Percentiles rank a stretch among this genome's conserved stretches.
phyloP scores from a whole-genome alignment of 2,888 invertebrate genomes.

The Philonicus albiceps region DNA sequence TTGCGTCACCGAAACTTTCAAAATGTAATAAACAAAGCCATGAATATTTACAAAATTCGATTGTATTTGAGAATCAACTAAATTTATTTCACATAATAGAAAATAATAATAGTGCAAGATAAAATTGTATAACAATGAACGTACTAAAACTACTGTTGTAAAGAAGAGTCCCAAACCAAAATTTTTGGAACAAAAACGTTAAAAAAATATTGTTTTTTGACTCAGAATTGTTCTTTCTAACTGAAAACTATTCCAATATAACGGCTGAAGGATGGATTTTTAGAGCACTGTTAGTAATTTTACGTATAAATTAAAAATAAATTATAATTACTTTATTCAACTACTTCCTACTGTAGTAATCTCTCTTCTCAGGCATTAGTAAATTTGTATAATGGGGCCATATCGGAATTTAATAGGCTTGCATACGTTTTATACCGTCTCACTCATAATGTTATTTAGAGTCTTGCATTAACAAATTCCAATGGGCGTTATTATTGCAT shows the following conservation, averaged over 20 bases:
- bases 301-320: conserved; percentile 27
- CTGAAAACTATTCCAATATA: not conserved
- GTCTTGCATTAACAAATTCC: not conserved
- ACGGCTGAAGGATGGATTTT: not conserved
- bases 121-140: not conserved
- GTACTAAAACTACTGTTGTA: not conserved
- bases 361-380: not conserved
- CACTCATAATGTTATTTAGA: not conserved
- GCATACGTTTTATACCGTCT: not conserved
- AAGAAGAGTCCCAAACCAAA: not conserved
- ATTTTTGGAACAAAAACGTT: not conserved
- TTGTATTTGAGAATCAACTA: conserved; percentile 10
- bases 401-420: not conserved
- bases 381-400: not conserved
- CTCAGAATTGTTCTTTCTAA: not conserved
- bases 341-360: conserved; percentile 7
- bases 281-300: conserved; percentile 1
- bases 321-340: conserved; percentile 20
- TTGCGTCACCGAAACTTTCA: not conserved
- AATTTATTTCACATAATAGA: not conserved
- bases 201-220: not conserved
- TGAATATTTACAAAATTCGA: not conserved
- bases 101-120: conserved; percentile 15
- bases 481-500: not conserved
- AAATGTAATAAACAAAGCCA: not conserved